Conservation (phyloP, 2,113 vertebrate species). For the Mohoua ochrocephala region DNA sequence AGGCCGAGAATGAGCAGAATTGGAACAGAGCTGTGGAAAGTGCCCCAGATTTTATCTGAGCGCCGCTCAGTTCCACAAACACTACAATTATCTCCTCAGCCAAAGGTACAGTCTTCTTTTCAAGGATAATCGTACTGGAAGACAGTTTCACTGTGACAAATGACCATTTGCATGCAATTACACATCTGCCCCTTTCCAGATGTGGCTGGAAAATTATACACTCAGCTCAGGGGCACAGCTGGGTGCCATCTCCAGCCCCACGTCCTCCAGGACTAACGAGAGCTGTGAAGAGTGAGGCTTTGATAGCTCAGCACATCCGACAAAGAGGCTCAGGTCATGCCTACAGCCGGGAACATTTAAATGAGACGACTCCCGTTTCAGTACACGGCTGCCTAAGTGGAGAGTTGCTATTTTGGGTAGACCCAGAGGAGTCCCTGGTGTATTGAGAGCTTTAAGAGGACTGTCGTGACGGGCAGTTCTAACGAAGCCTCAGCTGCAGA, state of each 20-base stretch:
- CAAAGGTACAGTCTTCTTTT: not conserved
- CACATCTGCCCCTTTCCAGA: not conserved
- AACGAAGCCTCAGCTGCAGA: constrained; percentile 7
- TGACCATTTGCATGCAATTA: not conserved
- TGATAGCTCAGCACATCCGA: not conserved
- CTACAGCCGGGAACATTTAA: not conserved
- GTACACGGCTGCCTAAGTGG: not conserved
- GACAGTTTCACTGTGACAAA: not conserved
- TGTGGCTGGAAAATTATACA: not conserved
- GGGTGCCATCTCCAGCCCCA: not conserved
- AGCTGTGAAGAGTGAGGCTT: not conserved
- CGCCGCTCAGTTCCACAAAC: not conserved
- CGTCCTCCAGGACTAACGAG: not conserved
- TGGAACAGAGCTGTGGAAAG: not conserved
- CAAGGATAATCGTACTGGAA: not conserved
- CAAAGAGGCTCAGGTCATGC: not conserved
- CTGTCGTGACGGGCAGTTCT: not conserved
- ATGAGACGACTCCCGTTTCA: not conserved
- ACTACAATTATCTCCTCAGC: not conserved
- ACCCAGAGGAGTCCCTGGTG: not conserved
- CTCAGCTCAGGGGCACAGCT: not conserved
- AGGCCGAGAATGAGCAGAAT: not conserved
- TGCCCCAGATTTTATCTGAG: not conserved
- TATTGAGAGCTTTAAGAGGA: not conserved
- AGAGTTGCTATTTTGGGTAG: not conserved